A percentile compares a stretch with the other conserved stretches of the same genome.
These are phyloP conservation scores for Ceratosolen solmsi DNA, from an alignment of 1,140 invertebrate genomes.

Conservation along the genomic window DNA sequence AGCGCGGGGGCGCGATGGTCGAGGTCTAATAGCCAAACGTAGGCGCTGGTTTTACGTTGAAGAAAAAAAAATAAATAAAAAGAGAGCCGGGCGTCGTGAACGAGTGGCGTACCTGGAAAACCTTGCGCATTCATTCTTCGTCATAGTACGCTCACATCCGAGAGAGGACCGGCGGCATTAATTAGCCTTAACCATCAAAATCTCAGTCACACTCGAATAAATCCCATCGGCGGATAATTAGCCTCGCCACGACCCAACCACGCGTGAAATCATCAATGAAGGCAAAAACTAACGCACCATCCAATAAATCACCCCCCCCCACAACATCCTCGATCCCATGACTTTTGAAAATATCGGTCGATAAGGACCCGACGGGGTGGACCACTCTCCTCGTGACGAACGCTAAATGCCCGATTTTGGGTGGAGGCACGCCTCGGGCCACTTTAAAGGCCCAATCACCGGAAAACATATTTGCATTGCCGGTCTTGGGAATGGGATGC, in stretches of 20 bases:
- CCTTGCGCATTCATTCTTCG: no score
- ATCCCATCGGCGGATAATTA: not conserved
- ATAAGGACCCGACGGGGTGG: not conserved
- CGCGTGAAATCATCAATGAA: not conserved
- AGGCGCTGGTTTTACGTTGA: no score
- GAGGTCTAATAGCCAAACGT: no score
- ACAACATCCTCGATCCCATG: no score
- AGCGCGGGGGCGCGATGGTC: no score
- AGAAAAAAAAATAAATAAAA: not conserved
- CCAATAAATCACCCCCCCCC: not conserved
- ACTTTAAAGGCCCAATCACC: not conserved
- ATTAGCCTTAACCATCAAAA: not conserved
- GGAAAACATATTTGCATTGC: not conserved
- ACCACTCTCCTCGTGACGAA: no score
- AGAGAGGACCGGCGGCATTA: not conserved
- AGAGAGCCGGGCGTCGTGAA: no score
- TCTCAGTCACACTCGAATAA: not conserved
- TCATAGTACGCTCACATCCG: no score
- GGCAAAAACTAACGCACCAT: no score
- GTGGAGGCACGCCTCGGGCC: not conserved
- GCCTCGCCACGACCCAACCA: not conserved
- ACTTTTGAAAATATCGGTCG: not conserved
- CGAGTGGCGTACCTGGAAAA: no score
- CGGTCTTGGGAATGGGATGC: not conserved
- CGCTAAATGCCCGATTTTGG: constrained; percentile 7